Base-by-base conservation (phyloP, 2,113 vertebrate genomes). In the Rhadina sibilatrix region DNA sequence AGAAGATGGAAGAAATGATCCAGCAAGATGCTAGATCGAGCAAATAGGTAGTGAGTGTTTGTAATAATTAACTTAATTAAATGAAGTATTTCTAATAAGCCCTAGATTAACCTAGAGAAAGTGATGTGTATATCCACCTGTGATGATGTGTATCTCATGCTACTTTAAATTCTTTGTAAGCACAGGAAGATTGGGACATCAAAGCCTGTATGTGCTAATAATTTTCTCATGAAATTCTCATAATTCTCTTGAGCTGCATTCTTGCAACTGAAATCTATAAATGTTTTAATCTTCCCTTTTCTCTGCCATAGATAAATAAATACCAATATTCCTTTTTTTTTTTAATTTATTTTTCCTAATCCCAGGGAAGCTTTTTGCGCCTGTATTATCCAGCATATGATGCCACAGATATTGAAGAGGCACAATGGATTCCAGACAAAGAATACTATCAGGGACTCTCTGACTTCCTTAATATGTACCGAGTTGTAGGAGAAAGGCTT, bases 401-500 rank as follows among this genome's bases (percentile, higher is more conserved):
- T 49, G 91, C 68, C 2, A 91, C 97, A 13, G 87, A 82, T 30
- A 81, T 81, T 0, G 96, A 98, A 59, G 98, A 98, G n/a, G 98
- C 99, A 9, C 54, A 96, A 24, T 99, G 99, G 99, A 98, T 99
- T 69, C 99, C 99, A 6, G 97, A 97, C 60, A 97, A 91, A 57
- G 99, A 99, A 74, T 99, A 99, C 93, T 99, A 99, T 57, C 95
- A 87, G 5, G 99, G 99, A 30, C 97, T 99, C 40, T 98, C 98
- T 37, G 98, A 99, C 97, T 99, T 99, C 96, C 98, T 99, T 94
- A 99, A 99, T 68, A 93, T 98, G 75, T 98, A 98, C 94, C 94
- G 98, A 79, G n/a, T 89, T 35, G 18, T 99, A 72, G 98, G 98
- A 88, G 97, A 98, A 94, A 97, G 96, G 77, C 72, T 97, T 98